phyloP scores from a whole-genome alignment of 2,797 vertebrate genomes.

The Podarcis siculus region DNA sequence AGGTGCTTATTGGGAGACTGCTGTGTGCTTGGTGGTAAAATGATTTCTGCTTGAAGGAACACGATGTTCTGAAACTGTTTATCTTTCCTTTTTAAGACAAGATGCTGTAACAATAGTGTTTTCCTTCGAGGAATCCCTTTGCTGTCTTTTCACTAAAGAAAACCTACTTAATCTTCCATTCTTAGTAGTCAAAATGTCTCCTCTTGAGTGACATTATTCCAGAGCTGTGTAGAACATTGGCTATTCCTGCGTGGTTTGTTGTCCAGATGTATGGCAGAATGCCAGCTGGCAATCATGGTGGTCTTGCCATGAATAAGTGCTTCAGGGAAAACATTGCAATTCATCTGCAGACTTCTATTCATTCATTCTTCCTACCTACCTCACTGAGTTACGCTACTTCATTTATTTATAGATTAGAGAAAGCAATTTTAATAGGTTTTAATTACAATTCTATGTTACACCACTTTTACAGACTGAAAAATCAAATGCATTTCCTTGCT shows the following conservation, averaged over 20 bases:
- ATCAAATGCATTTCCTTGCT: slow-evolving; percentile 16
- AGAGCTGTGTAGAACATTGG: neutral
- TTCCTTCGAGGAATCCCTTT: neutral
- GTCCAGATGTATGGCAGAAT: slow-evolving; percentile 34
- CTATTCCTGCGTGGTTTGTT: slow-evolving; percentile 23
- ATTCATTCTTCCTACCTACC: slow-evolving; percentile 5
- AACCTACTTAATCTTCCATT: neutral
- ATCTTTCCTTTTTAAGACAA: neutral
- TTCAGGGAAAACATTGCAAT: slow-evolving; percentile 26
- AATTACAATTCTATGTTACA: neutral
- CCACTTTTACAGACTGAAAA: slow-evolving; percentile 24
- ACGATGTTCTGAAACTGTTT: neutral
- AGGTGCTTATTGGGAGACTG: neutral
- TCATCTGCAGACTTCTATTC: slow-evolving; percentile 39
- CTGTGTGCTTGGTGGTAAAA: neutral
- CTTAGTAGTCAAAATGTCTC: slow-evolving; percentile 13
- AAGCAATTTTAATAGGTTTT: slow-evolving; percentile 22
- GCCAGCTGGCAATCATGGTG: slow-evolving; percentile 40
- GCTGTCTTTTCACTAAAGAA: neutral
- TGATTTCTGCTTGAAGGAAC: neutral
- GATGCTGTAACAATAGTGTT: neutral
- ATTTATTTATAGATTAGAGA: slow-evolving; percentile 39
- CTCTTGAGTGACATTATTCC: slow-evolving; percentile 24
- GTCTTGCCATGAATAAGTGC: slow-evolving; percentile 40
- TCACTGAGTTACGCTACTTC: slow-evolving; percentile 43